Percentiles rank a stretch among this genome's conserved stretches.
These are phyloP conservation scores for Hippoglossus stenolepis DNA, from an alignment of 2,113 vertebrate genomes.

Conservation along the genomic window DNA sequence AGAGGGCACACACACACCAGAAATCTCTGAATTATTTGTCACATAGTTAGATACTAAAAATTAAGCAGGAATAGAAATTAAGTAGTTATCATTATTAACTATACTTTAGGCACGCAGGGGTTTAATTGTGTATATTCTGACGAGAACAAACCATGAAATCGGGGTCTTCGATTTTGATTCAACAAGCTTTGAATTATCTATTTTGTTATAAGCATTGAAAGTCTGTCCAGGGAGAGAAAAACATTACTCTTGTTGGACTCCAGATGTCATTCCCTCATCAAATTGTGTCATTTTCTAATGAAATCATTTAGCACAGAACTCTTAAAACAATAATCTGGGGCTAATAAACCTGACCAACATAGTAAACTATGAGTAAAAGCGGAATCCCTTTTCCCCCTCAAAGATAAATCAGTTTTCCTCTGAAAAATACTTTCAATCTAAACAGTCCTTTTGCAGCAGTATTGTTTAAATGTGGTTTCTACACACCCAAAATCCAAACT, in stretches of 20 bases:
- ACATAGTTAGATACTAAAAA: not conserved
- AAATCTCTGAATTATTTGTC: constrained; percentile 22
- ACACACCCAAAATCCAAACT: too few relatives aligned
- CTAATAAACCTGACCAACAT: not conserved
- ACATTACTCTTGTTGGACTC: not conserved
- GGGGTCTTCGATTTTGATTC: too few relatives aligned
- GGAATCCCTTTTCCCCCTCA: not conserved
- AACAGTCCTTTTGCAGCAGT: not conserved
- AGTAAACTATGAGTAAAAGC: not conserved
- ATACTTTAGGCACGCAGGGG: not conserved
- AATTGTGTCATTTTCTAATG: not conserved
- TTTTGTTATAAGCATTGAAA: not conserved
- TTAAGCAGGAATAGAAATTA: not conserved
- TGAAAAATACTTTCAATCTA: too few relatives aligned
- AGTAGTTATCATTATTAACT: not conserved
- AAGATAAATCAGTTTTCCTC: too few relatives aligned
- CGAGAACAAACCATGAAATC: too few relatives aligned
- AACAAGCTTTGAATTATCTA: not conserved
- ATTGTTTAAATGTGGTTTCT: too few relatives aligned
- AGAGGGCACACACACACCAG: constrained; percentile 1
- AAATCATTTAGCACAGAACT: not conserved
- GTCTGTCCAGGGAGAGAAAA: not conserved
- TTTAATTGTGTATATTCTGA: not conserved
- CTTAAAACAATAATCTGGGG: not conserved
- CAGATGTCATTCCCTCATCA: not conserved